These are phyloP conservation scores for Morone chrysops DNA, from an alignment of 2,113 vertebrate genomes.

Conservation along the genomic window DNA sequence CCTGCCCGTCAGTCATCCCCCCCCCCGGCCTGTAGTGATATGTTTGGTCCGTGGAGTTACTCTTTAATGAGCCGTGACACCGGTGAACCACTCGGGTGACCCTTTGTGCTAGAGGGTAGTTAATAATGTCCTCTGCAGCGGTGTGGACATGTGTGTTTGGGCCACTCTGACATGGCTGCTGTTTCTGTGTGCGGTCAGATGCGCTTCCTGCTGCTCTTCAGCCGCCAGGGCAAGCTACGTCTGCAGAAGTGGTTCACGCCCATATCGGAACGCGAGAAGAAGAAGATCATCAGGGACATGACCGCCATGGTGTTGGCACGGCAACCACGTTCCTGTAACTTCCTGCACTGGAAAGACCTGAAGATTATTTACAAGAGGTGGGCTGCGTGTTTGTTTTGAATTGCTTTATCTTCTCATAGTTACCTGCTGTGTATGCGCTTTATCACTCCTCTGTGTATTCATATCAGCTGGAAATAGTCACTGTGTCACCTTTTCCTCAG, in stretches of 20 bases:
- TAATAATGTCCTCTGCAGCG: constrained; percentile 34
- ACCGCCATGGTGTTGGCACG: constrained; percentile 91
- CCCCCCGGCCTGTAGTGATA: background rate
- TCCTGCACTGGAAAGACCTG: constrained; percentile 96
- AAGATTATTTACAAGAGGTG: constrained; percentile 99
- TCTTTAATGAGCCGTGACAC: constrained; percentile 48
- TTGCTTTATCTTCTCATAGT: background rate
- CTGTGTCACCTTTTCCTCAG: constrained; percentile 74
- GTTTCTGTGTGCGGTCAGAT: constrained; percentile 83
- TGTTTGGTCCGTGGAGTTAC: constrained; percentile 38
- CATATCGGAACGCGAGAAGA: constrained; percentile 93
- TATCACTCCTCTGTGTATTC: background rate
- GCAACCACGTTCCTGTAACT: constrained; percentile 92
- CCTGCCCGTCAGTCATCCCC: background rate
- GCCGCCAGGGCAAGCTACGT: constrained; percentile 95
- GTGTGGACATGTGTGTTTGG: background rate
- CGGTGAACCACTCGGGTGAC: constrained; percentile 11
- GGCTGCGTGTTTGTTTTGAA: background rate
- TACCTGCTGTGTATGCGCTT: background rate
- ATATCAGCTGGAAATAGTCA: background rate
- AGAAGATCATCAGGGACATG: constrained; percentile 95
- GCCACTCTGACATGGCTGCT: constrained; percentile 1
- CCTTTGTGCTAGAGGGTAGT: constrained; percentile 15
- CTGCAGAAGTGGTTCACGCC: constrained; percentile 97
- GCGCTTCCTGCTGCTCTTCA: constrained; percentile 97